These are phyloP conservation scores for Philantomba maxwellii DNA, from an alignment of 2,113 vertebrate species.

Conservation along the genomic window DNA sequence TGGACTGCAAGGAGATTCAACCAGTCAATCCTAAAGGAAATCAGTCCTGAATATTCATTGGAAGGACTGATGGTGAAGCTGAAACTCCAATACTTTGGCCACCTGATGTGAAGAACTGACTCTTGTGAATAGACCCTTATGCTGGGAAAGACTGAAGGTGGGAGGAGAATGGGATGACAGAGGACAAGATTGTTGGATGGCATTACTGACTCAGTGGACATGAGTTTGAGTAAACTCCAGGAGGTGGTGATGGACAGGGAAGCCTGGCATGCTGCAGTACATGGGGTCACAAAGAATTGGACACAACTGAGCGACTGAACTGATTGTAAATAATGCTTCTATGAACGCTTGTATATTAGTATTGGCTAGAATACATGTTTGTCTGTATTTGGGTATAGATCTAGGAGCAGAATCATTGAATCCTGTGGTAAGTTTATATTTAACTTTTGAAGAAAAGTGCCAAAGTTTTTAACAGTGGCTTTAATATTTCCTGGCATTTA, in stretches of 20 bases:
- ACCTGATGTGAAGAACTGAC: not conserved
- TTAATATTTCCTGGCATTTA: not conserved
- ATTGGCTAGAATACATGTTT: not conserved
- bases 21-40: not conserved
- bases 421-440: not conserved
- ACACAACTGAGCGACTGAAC: accelerated
- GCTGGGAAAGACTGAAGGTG: not conserved
- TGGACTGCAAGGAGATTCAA: not conserved
- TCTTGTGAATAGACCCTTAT: not conserved
- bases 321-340: not conserved
- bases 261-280: not conserved
- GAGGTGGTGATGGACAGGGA: not conserved
- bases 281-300: not conserved
- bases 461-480: not conserved
- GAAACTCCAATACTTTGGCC: not conserved
- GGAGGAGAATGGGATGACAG: not conserved
- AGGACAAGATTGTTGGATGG: not conserved
- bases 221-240: not conserved
- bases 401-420: not conserved
- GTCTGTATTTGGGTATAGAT: not conserved
- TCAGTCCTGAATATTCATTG: not conserved
- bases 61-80: not conserved
- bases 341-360: not conserved
- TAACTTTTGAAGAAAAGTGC: not conserved
- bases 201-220: not conserved